Conservation (phyloP, 1,140 invertebrate species). For the Trichonephila clavata region DNA sequence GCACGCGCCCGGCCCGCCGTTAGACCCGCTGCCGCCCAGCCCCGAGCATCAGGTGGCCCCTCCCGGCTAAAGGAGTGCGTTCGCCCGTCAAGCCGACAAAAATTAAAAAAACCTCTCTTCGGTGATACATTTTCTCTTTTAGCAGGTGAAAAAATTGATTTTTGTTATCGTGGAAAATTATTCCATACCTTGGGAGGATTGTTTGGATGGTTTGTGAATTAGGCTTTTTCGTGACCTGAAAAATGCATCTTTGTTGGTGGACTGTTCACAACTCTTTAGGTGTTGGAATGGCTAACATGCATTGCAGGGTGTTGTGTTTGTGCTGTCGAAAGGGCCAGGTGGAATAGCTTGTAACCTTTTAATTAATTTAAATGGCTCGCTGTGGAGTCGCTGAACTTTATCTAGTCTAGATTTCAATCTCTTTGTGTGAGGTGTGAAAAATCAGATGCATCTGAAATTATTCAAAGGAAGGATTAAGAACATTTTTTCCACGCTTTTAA, state of each 20-base stretch:
- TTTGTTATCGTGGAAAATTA: not conserved
- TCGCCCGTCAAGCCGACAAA: conserved; percentile 8
- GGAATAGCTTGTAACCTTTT: not conserved
- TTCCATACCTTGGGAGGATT: not conserved
- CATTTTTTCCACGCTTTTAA: too few species aligned
- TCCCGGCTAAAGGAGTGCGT: conserved; percentile 24
- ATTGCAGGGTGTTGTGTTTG: not conserved
- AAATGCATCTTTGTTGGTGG: not conserved
- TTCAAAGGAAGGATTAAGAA: too few species aligned
- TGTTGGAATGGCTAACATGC: not conserved
- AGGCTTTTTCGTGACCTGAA: conserved; percentile 5
- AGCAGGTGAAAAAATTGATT: conserved; percentile 28
- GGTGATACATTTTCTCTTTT: conserved; percentile 35
- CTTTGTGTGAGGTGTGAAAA: not conserved
- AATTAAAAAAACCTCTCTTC: conserved; percentile 12
- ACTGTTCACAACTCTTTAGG: conserved; percentile 1
- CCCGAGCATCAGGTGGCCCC: conserved; percentile 38
- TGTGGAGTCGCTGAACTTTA: conserved; percentile 5
- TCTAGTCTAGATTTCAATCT: conserved; percentile 12
- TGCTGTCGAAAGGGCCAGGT: not conserved
- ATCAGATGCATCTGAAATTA: not conserved
- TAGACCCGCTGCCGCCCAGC: conserved; percentile 1
- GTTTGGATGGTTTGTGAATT: too few species aligned
- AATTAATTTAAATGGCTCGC: not conserved
- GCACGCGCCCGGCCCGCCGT: conserved; percentile 43